Evolutionary conservation across 2,888 invertebrate species (phyloP).

Genomic region (Periphyllus acericola): DNA sequence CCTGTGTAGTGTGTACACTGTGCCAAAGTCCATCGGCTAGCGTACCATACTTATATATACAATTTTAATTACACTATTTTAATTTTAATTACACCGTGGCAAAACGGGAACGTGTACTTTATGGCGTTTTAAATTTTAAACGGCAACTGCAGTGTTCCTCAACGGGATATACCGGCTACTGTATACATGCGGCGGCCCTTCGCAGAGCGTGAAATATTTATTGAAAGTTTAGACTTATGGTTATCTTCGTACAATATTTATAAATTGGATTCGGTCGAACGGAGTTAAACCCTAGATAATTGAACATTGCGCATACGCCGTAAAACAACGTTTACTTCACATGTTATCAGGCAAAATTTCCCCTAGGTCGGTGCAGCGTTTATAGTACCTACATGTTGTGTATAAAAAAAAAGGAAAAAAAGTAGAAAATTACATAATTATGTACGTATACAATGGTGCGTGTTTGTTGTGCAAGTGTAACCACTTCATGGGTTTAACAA

Average conservation of each 20-base stretch:
- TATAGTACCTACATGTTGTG: no score
- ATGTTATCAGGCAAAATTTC: neutral
- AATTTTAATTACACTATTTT: slow-evolving; percentile 3
- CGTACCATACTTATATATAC: neutral
- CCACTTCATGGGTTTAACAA: no score
- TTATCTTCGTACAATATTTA: slow-evolving; percentile 10
- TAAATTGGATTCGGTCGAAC: neutral
- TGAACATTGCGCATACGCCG: neutral
- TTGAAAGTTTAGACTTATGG: neutral
- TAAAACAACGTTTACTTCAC: neutral
- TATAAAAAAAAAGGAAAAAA: no score
- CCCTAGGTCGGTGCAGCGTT: neutral
- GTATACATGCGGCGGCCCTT: neutral
- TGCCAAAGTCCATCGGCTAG: neutral
- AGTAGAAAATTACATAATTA: neutral
- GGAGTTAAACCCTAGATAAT: slow-evolving; percentile 18
- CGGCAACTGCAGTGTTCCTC: neutral
- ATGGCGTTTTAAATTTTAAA: slow-evolving; percentile 5
- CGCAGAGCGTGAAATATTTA: neutral
- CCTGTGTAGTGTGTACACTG: neutral
- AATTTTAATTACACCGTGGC: slow-evolving; percentile 16
- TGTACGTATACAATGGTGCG: neutral
- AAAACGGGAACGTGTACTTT: neutral
- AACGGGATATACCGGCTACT: neutral
- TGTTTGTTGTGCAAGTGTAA: neutral